Conservation (phyloP, 2,113 vertebrate genomes). For the Lophochroa leadbeateri region DNA sequence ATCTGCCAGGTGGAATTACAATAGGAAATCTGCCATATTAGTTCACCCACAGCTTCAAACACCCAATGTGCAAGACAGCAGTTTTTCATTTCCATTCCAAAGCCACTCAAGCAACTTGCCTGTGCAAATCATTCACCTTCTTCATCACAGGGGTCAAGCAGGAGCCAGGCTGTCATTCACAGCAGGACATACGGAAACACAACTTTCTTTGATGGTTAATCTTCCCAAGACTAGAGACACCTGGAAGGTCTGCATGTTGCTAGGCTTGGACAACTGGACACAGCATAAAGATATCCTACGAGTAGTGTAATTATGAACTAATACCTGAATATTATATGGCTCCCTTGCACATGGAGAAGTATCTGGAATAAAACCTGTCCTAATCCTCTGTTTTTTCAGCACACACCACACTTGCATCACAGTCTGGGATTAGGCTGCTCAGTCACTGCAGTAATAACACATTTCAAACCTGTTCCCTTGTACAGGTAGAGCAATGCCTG, state of each 20-base stretch:
- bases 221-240: background rate
- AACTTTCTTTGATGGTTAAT: background rate
- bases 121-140: background rate
- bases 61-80: background rate
- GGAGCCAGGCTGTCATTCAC: background rate
- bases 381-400: background rate
- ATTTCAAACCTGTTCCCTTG: background rate
- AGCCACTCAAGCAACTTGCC: background rate
- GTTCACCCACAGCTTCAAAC: background rate
- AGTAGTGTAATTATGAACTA: background rate
- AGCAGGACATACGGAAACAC: background rate
- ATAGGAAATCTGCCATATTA: background rate
- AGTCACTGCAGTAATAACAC: background rate
- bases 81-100: background rate
- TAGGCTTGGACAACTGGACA: background rate
- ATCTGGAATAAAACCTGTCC: background rate
- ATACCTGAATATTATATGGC: background rate
- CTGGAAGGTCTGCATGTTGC: background rate
- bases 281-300: background rate
- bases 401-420: background rate
- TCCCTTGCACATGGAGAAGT: background rate
- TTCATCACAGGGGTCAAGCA: accelerated
- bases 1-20: background rate
- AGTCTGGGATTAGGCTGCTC: background rate
- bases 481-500: background rate